These are phyloP conservation scores for Drosophila chauvacae DNA, from an alignment of 1,140 invertebrate genomes.

Conservation along the genomic window DNA sequence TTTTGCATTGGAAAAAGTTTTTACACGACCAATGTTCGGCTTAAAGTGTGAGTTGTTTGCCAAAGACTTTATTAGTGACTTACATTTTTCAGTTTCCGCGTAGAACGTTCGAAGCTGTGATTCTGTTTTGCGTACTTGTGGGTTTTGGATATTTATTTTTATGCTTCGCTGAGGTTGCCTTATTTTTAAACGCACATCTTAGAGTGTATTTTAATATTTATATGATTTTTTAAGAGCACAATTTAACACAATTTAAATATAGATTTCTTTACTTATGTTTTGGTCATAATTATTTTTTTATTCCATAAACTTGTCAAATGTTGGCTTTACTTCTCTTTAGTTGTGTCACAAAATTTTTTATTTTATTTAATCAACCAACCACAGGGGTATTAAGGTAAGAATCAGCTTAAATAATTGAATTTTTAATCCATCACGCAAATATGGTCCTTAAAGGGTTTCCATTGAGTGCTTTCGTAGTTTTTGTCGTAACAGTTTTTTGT, in stretches of 20 bases:
- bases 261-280: not conserved
- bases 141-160: not conserved
- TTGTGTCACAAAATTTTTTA: not conserved
- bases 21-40: not conserved
- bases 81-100: constrained; percentile 13
- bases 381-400: not conserved
- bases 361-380: constrained; percentile 9
- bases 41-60: constrained; percentile 12
- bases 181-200: not conserved
- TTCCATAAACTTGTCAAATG: constrained; percentile 1
- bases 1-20: constrained; percentile 11
- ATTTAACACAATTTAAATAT: not conserved
- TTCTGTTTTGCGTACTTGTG: not conserved
- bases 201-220: not conserved
- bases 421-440: constrained; percentile 2
- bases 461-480: constrained; percentile 13
- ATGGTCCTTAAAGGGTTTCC: too few relatives aligned
- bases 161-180: too few relatives aligned
- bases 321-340: not conserved
- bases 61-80: constrained; percentile 30
- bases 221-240: not conserved
- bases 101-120: not conserved
- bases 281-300: not conserved
- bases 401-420: not conserved
- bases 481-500: constrained; percentile 10